Evolutionary conservation across 2,797 vertebrate species (phyloP), one percentile per base, ranked within the genome.

Genomic region (Euphonia xanthogaster): DNA sequence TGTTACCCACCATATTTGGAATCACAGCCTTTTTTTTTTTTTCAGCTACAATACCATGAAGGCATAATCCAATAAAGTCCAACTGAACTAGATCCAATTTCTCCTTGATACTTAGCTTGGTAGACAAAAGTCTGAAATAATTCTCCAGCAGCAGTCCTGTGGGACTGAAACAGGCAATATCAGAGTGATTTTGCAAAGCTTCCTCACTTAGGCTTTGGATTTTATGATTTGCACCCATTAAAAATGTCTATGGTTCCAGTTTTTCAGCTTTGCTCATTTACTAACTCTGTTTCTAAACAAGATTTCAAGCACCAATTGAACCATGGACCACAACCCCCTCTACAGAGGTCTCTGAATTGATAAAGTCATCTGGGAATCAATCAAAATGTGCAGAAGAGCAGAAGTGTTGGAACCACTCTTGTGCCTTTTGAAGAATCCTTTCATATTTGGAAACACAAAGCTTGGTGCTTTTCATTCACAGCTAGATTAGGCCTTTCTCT

Each of bases 11-110:
- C 40, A 3, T 65, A 90, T 90, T 92, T 96, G 67, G 84, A 91
- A 95, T 85, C 24, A 6, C 4, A 58, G 70, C 54, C n/a, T 27
- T 92, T 94, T 94, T 94, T n/a, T n/a, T 94, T 94, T 88, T 79
- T 84, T 70, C 82, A 93, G 77, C 68, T 91, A 81, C 67, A 88
- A 57, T 72, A 91, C 80, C 88, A 90, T 18, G 33, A 67, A 53
- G 39, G 61, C 23, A 24, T 81, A 87, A 87, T 73, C 33, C 47
- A 85, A 72, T 85, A 60, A 89, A 89, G 31, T 53, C 55, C 83
- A 94, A 68, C 65, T 96, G 90, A 94, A 70, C 42, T 13, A 22
- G 21, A 77, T 68, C 57, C 55, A 87, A 40, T 42, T 78, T 84
- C 66, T 84, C 44, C 58, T 82, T 40, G 21, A 68, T 79, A 39